Conservation (phyloP, 2,888 invertebrate species). For the Noctua comes region DNA sequence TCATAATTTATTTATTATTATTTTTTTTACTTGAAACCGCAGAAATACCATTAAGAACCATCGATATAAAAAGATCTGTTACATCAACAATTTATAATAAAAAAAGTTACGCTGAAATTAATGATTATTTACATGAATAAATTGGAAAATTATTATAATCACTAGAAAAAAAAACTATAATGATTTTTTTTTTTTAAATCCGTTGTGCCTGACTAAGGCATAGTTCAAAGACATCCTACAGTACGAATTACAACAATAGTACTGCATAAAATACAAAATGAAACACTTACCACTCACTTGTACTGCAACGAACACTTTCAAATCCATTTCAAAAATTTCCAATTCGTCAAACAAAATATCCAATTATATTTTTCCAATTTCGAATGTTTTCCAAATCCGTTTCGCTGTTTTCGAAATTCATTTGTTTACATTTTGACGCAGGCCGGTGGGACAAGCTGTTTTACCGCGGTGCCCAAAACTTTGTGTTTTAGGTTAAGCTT, state of each 20-base stretch:
- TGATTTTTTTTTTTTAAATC: neutral
- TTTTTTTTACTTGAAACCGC: neutral
- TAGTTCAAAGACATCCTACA: neutral
- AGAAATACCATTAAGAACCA: too few species aligned
- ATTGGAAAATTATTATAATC: neutral
- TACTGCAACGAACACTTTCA: neutral
- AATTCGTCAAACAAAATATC: constrained; percentile 22
- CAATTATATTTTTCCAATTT: constrained; percentile 27
- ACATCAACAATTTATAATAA: neutral
- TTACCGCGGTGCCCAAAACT: constrained; percentile 69
- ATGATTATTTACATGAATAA: neutral
- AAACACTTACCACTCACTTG: constrained; percentile 40
- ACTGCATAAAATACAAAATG: neutral
- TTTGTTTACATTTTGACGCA: constrained; percentile 68
- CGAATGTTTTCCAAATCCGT: constrained; percentile 35
- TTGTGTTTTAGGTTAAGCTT: constrained; percentile 61
- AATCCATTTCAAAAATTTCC: constrained; percentile 45
- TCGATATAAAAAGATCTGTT: neutral
- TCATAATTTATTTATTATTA: neutral
- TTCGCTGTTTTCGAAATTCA: constrained; percentile 39
- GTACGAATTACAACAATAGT: too few species aligned
- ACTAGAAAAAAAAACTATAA: neutral
- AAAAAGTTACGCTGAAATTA: neutral
- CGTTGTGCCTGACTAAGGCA: neutral
- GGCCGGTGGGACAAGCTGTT: constrained; percentile 63